phyloP scores from a whole-genome alignment of 2,797 vertebrate species.

The Centroberyx gerrardi region DNA sequence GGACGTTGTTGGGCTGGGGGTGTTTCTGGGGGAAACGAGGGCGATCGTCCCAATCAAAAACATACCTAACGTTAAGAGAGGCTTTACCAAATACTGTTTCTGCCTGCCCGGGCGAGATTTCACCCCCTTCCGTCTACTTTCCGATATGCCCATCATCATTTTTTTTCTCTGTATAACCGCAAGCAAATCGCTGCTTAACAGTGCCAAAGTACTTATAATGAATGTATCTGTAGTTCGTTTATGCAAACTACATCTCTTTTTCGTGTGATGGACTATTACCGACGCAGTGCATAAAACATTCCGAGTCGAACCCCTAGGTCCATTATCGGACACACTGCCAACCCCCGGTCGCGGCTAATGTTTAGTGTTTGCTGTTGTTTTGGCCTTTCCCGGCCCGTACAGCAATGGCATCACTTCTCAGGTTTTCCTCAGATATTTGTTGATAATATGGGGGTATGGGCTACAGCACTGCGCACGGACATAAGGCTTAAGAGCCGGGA shows the following conservation, averaged over 20 bases:
- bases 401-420: constrained; percentile 10
- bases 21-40: constrained; percentile 15
- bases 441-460: constrained; percentile 6
- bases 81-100: constrained; percentile 3
- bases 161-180: constrained; percentile 22
- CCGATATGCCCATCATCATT: constrained; percentile 39
- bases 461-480: constrained; percentile 32
- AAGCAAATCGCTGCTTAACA: neutral
- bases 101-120: constrained; percentile 28
- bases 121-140: constrained; percentile 47
- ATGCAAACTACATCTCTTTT: constrained; percentile 12
- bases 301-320: constrained; percentile 70
- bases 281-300: constrained; percentile 69
- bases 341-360: constrained; percentile 74
- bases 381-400: constrained; percentile 59
- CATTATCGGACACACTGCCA: constrained; percentile 77
- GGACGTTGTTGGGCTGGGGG: constrained; percentile 65
- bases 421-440: constrained; percentile 8
- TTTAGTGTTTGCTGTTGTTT: constrained; percentile 50
- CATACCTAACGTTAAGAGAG: neutral
- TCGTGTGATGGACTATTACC: constrained; percentile 42
- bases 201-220: constrained; percentile 7
- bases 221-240: neutral
- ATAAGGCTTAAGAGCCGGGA: constrained; percentile 32
- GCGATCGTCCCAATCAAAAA: neutral